These are phyloP conservation scores for Marasmarcha lunaedactyla DNA, from an alignment of 2,888 invertebrate genomes.

Conservation along the genomic window DNA sequence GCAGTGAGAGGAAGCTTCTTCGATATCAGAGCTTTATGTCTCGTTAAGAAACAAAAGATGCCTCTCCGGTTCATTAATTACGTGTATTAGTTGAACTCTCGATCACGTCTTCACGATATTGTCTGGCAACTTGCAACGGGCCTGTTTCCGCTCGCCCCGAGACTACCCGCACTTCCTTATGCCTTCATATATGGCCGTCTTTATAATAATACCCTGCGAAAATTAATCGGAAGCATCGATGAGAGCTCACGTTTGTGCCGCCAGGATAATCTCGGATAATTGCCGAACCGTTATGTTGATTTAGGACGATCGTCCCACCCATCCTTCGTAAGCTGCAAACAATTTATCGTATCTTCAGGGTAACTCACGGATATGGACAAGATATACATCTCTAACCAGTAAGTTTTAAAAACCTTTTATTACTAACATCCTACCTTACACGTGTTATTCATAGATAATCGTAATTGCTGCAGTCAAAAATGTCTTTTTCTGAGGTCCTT, in stretches of 20 bases:
- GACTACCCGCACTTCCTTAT: conserved; percentile 16
- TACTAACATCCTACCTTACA: too few species aligned
- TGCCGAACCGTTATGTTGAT: conserved; percentile 40
- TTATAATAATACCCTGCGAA: conserved; percentile 33
- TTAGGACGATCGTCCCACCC: conserved; percentile 36
- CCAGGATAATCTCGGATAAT: conserved; percentile 50
- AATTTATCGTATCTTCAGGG: conserved; percentile 1
- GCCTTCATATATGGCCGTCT: conserved; percentile 27
- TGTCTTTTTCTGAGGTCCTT: too few species aligned
- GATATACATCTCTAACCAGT: too few species aligned
- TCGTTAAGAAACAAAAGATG: neutral
- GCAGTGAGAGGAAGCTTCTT: too few species aligned
- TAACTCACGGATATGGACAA: neutral
- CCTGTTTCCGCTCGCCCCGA: conserved; percentile 29
- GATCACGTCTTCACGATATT: conserved; percentile 39
- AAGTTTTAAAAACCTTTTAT: too few species aligned
- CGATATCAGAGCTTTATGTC: too few species aligned
- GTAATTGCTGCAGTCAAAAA: too few species aligned
- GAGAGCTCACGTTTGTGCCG: conserved; percentile 42
- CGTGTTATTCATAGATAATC: too few species aligned
- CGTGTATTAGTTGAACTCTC: conserved; percentile 43
- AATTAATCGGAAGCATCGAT: conserved; percentile 52
- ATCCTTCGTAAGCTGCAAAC: conserved; percentile 13
- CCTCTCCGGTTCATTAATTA: conserved; percentile 43
- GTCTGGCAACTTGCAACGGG: conserved; percentile 34